A percentile compares a stretch with the other conserved stretches of the same genome.
Conservation (phyloP, 1,140 invertebrate species). For the Drosophila lowei region DNA sequence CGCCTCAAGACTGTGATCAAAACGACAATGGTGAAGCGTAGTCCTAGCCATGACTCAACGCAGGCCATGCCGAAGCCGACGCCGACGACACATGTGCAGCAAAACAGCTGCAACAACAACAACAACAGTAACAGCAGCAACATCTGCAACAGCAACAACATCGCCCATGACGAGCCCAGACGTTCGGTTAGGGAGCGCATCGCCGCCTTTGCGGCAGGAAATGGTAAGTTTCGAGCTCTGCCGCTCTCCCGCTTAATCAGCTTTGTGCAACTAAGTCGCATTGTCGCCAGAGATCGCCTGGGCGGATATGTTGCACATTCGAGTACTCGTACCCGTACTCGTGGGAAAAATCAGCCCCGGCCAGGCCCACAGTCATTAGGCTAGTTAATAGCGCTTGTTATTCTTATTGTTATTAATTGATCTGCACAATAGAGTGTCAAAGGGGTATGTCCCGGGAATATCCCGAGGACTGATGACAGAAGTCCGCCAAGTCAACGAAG, state of each 20-base stretch:
- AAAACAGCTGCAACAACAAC: conserved; percentile 55
- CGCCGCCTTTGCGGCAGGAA: conserved; percentile 81
- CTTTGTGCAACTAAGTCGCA: conserved; percentile 61
- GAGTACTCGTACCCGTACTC: not conserved
- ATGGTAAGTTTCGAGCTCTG: conserved; percentile 68
- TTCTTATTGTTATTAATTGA: conserved; percentile 73
- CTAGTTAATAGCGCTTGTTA: conserved; percentile 66
- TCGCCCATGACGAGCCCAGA: conserved; percentile 61
- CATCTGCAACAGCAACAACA: conserved; percentile 32
- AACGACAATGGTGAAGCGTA: conserved; percentile 82
- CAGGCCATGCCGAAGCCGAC: conserved; percentile 30
- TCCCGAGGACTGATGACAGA: not conserved
- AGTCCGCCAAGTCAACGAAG: conserved; percentile 21
- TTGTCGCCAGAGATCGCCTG: conserved; percentile 25
- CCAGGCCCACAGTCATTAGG: conserved; percentile 59
- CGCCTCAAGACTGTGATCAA: conserved; percentile 83
- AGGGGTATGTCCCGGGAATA: not conserved
- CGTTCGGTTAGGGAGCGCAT: conserved; percentile 81
- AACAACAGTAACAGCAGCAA: conserved; percentile 39
- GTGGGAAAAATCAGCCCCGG: conserved; percentile 57
- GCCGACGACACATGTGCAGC: conserved; percentile 58
- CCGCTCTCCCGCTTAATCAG: conserved; percentile 57
- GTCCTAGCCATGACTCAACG: conserved; percentile 82
- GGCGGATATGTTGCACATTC: conserved; percentile 49
- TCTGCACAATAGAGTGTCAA: conserved; percentile 14